A percentile compares a stretch with the other conserved stretches of the same genome.
These are phyloP conservation scores for Drosophila ironensis DNA, from an alignment of 1,140 invertebrate genomes.

Conservation along the genomic window DNA sequence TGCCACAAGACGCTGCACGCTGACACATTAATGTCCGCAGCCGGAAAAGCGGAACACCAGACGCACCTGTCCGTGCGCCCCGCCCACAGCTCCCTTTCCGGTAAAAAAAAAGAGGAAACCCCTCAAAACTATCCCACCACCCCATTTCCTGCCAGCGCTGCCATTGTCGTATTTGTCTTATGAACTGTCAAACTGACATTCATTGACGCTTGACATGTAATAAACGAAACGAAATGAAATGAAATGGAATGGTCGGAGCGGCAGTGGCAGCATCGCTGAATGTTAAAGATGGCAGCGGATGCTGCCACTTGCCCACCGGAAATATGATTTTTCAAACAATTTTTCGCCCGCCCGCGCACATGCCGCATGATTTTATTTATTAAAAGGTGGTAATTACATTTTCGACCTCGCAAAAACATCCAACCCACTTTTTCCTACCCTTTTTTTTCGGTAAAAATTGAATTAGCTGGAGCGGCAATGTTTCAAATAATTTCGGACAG, in stretches of 20 bases:
- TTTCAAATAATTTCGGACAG: neutral
- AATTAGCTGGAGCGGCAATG: neutral
- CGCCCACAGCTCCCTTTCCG: neutral
- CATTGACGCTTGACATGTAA: constrained; percentile 72
- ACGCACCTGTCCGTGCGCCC: constrained; percentile 31
- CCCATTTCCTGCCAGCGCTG: neutral
- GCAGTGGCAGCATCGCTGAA: neutral
- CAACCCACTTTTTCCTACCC: neutral
- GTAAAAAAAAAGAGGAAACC: neutral
- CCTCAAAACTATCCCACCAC: constrained; percentile 27
- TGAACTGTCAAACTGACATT: constrained; percentile 74
- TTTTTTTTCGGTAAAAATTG: no score
- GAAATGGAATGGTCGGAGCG: neutral
- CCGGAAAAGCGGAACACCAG: constrained; percentile 15
- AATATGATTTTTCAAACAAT: constrained; percentile 59
- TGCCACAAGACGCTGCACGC: constrained; percentile 40
- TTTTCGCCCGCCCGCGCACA: constrained; percentile 5
- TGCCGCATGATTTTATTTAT: constrained; percentile 34
- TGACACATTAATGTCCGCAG: constrained; percentile 69
- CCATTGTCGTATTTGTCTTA: constrained; percentile 72
- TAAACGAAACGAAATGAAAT: constrained; percentile 56
- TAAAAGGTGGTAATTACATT: constrained; percentile 33
- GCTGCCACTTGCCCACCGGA: neutral
- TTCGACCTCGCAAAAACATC: neutral
- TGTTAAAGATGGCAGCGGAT: neutral